Conservation (phyloP, 92 coral and sea anemone genomes). For the Pocillopora grandis region DNA sequence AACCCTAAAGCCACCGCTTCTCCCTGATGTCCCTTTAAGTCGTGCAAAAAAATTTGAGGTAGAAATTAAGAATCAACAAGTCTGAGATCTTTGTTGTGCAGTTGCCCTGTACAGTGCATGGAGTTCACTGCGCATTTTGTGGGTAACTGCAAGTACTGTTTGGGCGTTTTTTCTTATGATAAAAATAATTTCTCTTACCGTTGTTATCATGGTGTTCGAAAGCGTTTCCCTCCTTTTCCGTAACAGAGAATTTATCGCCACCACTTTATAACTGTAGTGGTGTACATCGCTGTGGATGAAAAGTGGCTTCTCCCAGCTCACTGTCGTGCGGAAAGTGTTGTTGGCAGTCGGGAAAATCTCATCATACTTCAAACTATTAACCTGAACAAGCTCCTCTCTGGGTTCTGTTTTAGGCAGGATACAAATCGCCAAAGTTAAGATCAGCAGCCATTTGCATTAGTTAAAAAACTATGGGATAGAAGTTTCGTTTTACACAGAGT, state of each 20-base stretch:
- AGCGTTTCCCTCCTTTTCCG: conserved; percentile 1
- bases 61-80: too few species aligned
- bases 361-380: conserved; percentile 6
- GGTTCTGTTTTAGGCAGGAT: conserved; percentile 10
- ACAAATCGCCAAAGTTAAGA: too few species aligned
- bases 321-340: conserved; percentile 24
- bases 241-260: background rate
- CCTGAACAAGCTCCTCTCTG: conserved; percentile 36
- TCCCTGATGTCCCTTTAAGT: too few species aligned
- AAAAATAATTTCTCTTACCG: background rate
- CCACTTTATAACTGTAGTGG: conserved; percentile 16
- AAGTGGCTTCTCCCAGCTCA: conserved; percentile 38
- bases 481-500: background rate
- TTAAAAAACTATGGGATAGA: background rate
- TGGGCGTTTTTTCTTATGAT: too few species aligned
- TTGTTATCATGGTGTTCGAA: background rate
- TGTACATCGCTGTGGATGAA: conserved; percentile 46
- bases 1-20: too few species aligned
- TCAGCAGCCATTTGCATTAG: too few species aligned
- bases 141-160: too few species aligned
- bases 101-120: too few species aligned
- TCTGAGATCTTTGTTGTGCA: too few species aligned
- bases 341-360: conserved; percentile 3
- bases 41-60: too few species aligned
- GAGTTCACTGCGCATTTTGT: too few species aligned